These are phyloP conservation scores for Hydrophis major DNA, from an alignment of 2,797 vertebrate genomes.

Conservation along the genomic window DNA sequence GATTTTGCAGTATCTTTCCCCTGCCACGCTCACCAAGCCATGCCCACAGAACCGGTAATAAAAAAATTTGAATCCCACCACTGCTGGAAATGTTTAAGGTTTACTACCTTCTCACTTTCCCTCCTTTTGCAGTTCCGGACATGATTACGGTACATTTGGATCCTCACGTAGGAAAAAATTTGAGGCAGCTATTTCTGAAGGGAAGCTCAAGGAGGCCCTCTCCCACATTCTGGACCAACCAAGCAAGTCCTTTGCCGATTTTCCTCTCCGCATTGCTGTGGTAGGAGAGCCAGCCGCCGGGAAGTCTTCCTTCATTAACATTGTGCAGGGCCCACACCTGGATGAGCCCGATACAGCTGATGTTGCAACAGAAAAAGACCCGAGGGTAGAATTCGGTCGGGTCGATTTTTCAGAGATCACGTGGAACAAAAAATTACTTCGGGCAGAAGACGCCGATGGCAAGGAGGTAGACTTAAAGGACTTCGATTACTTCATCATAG, in stretches of 20 bases:
- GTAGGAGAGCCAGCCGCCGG: neutral
- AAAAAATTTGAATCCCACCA: too few species aligned
- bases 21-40: too few species aligned
- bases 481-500: constrained; percentile 70
- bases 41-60: too few species aligned
- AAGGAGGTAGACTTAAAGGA: constrained; percentile 46
- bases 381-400: constrained; percentile 38
- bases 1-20: too few species aligned
- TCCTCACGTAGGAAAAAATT: neutral
- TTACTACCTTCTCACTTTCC: neutral
- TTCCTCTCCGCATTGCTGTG: neutral
- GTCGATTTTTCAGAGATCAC: constrained; percentile 67
- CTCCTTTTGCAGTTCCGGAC: neutral
- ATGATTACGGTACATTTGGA: neutral
- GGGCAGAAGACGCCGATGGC: constrained; percentile 33
- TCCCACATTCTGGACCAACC: neutral
- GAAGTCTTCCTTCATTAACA: constrained; percentile 23
- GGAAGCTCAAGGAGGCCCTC: neutral
- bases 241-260: neutral
- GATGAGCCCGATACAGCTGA: neutral
- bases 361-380: neutral
- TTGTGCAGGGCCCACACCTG: neutral
- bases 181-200: neutral
- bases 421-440: constrained; percentile 55
- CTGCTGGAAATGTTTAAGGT: neutral